A percentile compares a stretch with the other conserved stretches of the same genome.
Evolutionary conservation across 2,888 invertebrate species (phyloP).

Genomic region (Falcaria lacertinaria): DNA sequence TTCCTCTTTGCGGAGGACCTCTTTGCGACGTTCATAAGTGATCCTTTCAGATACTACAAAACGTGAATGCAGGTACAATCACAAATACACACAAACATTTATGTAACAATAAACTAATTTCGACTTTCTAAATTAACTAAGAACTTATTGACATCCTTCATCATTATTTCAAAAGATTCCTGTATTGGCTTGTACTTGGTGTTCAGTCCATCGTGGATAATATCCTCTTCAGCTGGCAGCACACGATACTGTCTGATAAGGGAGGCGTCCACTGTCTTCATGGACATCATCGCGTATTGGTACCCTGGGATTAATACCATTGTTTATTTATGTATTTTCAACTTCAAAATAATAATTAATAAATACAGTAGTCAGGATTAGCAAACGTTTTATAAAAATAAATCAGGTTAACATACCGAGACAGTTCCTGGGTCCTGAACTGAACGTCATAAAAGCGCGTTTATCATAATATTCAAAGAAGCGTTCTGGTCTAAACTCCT

Average conservation of each 20-base stretch:
- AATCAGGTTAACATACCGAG: too few species aligned
- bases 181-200: slow-evolving; percentile 13
- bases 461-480: slow-evolving; percentile 26
- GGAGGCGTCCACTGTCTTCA: slow-evolving; percentile 34
- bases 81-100: too few species aligned
- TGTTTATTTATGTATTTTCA: too few species aligned
- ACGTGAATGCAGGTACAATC: too few species aligned
- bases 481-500: slow-evolving; percentile 42
- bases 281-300: slow-evolving; percentile 24
- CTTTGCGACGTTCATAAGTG: too few species aligned
- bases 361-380: too few species aligned
- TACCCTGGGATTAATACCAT: not conserved
- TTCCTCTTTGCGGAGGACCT: too few species aligned
- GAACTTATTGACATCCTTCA: slow-evolving; percentile 29
- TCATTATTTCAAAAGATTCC: slow-evolving; percentile 31
- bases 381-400: too few species aligned
- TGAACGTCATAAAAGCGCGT: slow-evolving; percentile 42
- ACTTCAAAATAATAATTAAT: too few species aligned
- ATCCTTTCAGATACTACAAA: too few species aligned
- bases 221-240: slow-evolving; percentile 6
- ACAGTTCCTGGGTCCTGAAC: slow-evolving; percentile 41
- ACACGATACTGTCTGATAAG: slow-evolving; percentile 28
- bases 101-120: not conserved
- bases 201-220: not conserved
- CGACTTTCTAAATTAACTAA: slow-evolving; percentile 22